A percentile compares a stretch with the other conserved stretches of the same genome.
Conservation (phyloP, 2,113 vertebrate species). For the Narcine bancroftii region DNA sequence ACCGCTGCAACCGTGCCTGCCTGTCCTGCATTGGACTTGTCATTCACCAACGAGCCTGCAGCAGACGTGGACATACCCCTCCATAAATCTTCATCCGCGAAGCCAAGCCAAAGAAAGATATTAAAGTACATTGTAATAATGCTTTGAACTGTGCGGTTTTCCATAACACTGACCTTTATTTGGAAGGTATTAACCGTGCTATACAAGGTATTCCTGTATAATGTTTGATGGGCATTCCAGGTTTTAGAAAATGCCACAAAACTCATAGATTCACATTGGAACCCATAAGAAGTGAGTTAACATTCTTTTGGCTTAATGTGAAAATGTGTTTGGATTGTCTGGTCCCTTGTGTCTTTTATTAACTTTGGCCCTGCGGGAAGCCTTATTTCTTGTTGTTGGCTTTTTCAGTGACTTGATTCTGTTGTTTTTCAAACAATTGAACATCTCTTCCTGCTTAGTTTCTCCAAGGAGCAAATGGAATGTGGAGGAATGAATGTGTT, state of each 20-base stretch:
- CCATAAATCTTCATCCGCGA: no score
- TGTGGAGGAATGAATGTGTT: not conserved
- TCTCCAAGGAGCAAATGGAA: not conserved
- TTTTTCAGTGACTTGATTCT: not conserved
- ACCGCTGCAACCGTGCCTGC: no score
- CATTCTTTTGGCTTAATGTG: not conserved
- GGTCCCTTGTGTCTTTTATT: not conserved
- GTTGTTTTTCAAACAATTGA: conserved; percentile 6
- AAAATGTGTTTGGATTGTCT: not conserved
- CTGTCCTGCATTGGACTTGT: no score
- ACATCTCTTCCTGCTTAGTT: not conserved
- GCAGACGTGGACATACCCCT: no score
- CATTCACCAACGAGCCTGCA: no score
- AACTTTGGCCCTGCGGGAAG: not conserved
- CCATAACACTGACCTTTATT: no score
- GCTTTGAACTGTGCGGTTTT: no score
- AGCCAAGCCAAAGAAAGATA: no score
- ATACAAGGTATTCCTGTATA: no score
- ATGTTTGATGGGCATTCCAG: not conserved
- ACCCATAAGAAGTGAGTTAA: not conserved
- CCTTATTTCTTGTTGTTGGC: not conserved
- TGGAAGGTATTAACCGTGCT: no score
- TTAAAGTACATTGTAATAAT: no score
- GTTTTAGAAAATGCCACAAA: not conserved
- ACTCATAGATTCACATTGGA: not conserved